Evolutionary conservation across 1,140 invertebrate species (phyloP).

Genomic region (Rhopalosiphum maidis): DNA sequence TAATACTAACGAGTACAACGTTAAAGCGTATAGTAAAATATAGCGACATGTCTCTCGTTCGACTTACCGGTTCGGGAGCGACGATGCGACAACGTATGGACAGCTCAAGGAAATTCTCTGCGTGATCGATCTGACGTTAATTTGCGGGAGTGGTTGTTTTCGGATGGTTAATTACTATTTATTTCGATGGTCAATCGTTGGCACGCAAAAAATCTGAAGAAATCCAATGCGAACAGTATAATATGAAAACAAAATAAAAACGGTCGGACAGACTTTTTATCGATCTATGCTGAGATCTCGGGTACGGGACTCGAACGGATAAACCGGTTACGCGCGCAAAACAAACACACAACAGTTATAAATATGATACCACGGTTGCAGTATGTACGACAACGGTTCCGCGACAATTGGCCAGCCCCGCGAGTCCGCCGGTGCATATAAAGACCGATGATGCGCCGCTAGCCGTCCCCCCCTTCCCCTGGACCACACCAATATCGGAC

Average conservation of each 20-base stretch:
- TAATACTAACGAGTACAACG: neutral
- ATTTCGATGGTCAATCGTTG: neutral
- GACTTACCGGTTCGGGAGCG: neutral
- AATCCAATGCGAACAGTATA: neutral
- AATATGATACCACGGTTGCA: constrained; percentile 8
- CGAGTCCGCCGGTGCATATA: constrained; percentile 41
- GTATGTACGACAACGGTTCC: constrained; percentile 44
- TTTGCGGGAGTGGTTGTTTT: neutral
- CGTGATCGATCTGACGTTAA: neutral
- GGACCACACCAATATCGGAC: neutral
- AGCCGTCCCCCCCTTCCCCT: neutral
- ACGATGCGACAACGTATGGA: neutral
- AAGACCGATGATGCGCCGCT: constrained; percentile 25
- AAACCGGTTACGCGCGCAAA: neutral
- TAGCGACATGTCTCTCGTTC: neutral
- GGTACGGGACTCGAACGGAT: neutral
- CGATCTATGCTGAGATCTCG: neutral
- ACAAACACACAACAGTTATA: neutral
- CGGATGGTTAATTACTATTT: neutral
- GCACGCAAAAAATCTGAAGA: neutral
- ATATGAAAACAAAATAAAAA: neutral
- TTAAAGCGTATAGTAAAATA: neutral
- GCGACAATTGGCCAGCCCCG: constrained; percentile 47
- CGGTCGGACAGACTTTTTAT: neutral
- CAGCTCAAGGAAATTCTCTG: neutral